Base-by-base conservation (phyloP, 1,140 invertebrate genomes). In the Drosophila albomicans region DNA sequence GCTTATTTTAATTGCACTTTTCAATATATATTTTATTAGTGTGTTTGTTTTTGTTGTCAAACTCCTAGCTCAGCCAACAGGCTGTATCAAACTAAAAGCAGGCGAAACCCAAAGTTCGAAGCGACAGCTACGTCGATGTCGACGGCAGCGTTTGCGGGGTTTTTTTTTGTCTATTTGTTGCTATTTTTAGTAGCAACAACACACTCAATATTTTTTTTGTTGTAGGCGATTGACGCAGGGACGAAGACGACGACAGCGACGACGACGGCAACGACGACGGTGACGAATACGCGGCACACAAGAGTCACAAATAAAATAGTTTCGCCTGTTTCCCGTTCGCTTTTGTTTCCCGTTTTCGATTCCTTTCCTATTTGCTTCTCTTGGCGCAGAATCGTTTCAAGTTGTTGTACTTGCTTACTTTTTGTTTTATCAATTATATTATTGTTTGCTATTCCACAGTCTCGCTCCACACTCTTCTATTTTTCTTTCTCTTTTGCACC, bases 141-240 rank as follows among this genome's bases (percentile, higher is more conserved):
- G 35, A 38, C 35, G 13, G 41, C 11, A 30, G 41, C 41, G 70
- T 20, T 20, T 25, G 54, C 54, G 54, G 52, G 52, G 32, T 58
- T 72, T 66, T 72, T 66, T 54, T 25, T 25, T 25, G 75, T 82
- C 65, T 76, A 79, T 85, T 85, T 86, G 49, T 86, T 86, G 75
- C 82, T 84, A 84, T 84, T 84, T 85, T 68, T 85, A 85, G 82
- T 76, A 70, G 64, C 81, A 84, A 84, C 61, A 75, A 75, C 30
- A 63, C 32, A 57, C 32, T 32, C 35, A 3, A 56, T 25, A 25
- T 41, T 63, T 13, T 59, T 16, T 67, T 1, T 68, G 8, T 52
- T 32, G 8, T 13, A 11, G 25, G 25, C 52, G 30, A 41, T 56
- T 70, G 72, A 52, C 59, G 52, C 41, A 62, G 65, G 65, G 49